Base-by-base conservation (phyloP, 2,888 invertebrate genomes). In the Caenorhabditis japonica region DNA sequence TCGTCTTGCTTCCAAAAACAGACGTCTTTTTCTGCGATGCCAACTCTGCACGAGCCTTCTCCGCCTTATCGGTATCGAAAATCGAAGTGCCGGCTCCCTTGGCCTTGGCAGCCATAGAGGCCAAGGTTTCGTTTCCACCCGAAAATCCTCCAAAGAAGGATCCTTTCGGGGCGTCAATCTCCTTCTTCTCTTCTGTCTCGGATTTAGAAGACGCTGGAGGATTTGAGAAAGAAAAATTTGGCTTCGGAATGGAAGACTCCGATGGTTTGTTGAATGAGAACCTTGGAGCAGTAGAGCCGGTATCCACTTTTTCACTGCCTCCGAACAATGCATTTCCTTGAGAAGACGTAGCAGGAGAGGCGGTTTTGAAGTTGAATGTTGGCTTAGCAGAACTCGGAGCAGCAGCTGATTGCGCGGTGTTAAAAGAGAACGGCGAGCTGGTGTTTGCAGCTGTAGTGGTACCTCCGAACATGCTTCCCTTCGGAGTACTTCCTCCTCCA, bases 31-130 rank as follows among this genome's bases (percentile, higher is more conserved):
- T 70, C 36, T 73, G 77, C 33, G 61, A 46, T 0, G 75, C 70
- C 21, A 81, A 69, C 38, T 75, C 70, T 27, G 75, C 71, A 46
- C 77, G 68, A 2, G 79, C 81, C 38, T 76, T 77, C 19, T 77
- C 56, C 2, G 72, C 46, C 36, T 72, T 68, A 0, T 62, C 68
- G 0, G 49, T 33, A 19, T 75, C 70, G 52, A 79, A 79, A 4
- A 79, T 73, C 19, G 39, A 53, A 0, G 41, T 33, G 15, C 30
- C 25, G 7, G 17, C 4, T 15, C 4, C 4, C 1, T n/a, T 23
- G 17, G 44, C 7, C 17, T 52, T 55, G 25, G 56, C 59, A 13
- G 58, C 69, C 10, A 77, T 15, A 5, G 75, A 49, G n/a, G 70
- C 53, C 23, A 73, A 73, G 10, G 69, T 17, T 3, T 43, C 44